Base-by-base conservation (phyloP, 2,113 vertebrate genomes). In the Boleophthalmus pectinirostris region DNA sequence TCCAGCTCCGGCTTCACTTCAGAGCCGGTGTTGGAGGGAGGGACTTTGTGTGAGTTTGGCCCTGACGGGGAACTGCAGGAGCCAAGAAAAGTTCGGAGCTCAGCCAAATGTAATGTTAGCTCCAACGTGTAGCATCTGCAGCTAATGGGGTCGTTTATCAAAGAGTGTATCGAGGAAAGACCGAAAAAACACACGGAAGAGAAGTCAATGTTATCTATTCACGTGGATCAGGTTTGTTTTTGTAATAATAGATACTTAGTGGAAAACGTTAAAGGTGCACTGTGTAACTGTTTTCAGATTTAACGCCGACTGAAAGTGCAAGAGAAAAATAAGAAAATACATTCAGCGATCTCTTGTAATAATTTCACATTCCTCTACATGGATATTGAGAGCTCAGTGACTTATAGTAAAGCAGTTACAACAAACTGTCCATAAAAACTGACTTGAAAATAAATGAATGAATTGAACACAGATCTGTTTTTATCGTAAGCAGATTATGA, bases 121-220 rank as follows among this genome's bases (percentile, higher is more conserved):
- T 51, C 35, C 71, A 72, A 83, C 80, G 82, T 74, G 76, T 82
- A 80, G 74, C 82, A 81, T 88, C 79, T 78, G 77, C 75, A 53
- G 25, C 57, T 85, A 85, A 88, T 85, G 78, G 77, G 68, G 70
- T 87, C 82, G 79, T 89, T 87, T 73, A 82, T 89, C 83, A 87
- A 77, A 75, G 49, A 76, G 72, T 70, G 74, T 76, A 58, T 33
- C 49, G 79, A 84, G 47, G 66, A 82, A 75, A 16, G 23, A 29
- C 46, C 57, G 54, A 68, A 76, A 80, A 69, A 18, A 0, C 2
- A 20, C 18, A 8, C 18, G 1, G 0, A 54, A 54, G 21, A 9
- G 51, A 54, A 54, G 18, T 8, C 47, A 18, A 18, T 0, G 15
- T 18, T 49, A 18, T 49, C 4, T 16, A 5, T 54, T 24, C 54